Base-by-base conservation (phyloP, 2,888 invertebrate genomes). In the Drosophila pegasa region DNA sequence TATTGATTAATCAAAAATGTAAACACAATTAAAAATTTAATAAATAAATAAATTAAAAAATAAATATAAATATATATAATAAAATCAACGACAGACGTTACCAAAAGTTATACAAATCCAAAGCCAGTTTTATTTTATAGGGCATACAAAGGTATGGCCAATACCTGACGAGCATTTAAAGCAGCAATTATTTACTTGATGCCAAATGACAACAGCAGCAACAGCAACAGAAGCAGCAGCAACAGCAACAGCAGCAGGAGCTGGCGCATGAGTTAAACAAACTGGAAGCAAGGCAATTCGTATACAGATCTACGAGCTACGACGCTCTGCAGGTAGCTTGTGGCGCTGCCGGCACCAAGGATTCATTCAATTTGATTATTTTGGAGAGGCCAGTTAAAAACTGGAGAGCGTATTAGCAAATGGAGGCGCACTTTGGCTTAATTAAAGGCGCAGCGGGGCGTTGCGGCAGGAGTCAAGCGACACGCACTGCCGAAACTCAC, bases 131-230 rank as follows among this genome's bases (percentile, higher is more conserved):
- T n/a, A n/a, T n/a, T 16, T 16, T 12, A 29, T 35, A 61, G 72
- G 1, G 38, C 27, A 56, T 40, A 3, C 5, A 58, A 68, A 71
- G 71, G 72, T 71, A 87, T 63, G 65, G 38, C 50, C 66, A 68
- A 67, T 61, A 71, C 87, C 90, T 90, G 91, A 90, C 87, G 70
- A 88, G 90, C 88, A 90, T 90, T 90, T 90, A 85, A 90, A 90
- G 70, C 84, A 90, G 87, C 90, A 90, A 90, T 90, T 90, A 91
- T 89, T 89, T 90, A 79, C 84, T 84, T 82, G 85, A 88, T 85
- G 81, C 79, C 81, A 73, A 79, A 81, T 84, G 88, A 82, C 77
- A 88, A 77, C 75, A 83, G 75, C 66, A 79, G 62, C 67, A 73
- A 16, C 50, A 62, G 14, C 41, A 64, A 20, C 29, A 52, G 41